phyloP scores from a whole-genome alignment of 2,888 invertebrate genomes.

The Chouioia cunea region DNA sequence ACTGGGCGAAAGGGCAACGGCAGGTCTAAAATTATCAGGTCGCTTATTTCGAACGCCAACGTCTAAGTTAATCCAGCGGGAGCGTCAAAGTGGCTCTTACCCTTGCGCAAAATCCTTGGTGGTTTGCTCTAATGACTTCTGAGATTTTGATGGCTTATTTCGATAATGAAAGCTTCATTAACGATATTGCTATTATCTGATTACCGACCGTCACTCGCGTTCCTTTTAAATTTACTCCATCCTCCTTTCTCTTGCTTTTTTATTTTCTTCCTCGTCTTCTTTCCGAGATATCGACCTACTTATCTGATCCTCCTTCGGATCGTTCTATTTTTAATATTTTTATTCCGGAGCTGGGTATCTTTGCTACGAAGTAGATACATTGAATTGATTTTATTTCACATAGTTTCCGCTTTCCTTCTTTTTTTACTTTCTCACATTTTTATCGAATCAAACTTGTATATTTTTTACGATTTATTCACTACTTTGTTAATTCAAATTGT shows the following conservation, averaged over 20 bases:
- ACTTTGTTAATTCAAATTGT: too few species aligned
- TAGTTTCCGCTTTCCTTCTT: too few species aligned
- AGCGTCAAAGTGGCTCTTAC: constrained; percentile 41
- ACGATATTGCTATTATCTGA: constrained; percentile 30
- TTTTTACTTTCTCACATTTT: too few species aligned
- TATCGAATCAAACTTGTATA: too few species aligned
- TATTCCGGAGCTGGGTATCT: too few species aligned
- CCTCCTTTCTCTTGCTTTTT: background rate
- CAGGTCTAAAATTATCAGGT: constrained; percentile 36
- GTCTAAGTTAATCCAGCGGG: constrained; percentile 37
- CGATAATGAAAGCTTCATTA: constrained; percentile 37
- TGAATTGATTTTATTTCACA: too few species aligned
- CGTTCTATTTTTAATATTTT: too few species aligned
- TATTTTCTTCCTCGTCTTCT: too few species aligned
- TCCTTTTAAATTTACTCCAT: background rate
- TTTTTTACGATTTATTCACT: too few species aligned
- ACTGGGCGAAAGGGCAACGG: constrained; percentile 3
- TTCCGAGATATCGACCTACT: too few species aligned
- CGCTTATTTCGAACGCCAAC: constrained; percentile 36
- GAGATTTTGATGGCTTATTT: constrained; percentile 41
- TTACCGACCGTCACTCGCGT: background rate
- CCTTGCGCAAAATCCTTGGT: constrained; percentile 23
- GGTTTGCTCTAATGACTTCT: constrained; percentile 32
- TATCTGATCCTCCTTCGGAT: too few species aligned
- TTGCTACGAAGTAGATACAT: too few species aligned